phyloP scores from a whole-genome alignment of 2,797 vertebrate species.

The Hippopotamyrus pictus region DNA sequence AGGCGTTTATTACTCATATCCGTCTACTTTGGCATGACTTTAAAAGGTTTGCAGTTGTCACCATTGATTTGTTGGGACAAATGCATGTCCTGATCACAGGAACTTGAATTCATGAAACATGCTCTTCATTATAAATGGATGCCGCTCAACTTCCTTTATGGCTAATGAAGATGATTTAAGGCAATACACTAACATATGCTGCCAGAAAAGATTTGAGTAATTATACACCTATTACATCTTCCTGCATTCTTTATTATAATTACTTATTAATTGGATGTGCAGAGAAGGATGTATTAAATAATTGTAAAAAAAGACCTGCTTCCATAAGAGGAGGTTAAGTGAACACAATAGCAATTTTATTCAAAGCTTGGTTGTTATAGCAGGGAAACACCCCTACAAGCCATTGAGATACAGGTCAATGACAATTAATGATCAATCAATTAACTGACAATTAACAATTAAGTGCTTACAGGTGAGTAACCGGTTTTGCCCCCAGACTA shows the following conservation, averaged over 20 bases:
- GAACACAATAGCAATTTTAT: background rate
- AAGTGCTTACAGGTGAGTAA: background rate
- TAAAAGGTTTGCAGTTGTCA: background rate
- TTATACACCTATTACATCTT: background rate
- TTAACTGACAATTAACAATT: background rate
- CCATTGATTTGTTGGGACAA: background rate
- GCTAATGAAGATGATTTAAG: background rate
- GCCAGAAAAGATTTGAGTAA: background rate
- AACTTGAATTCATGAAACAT: background rate
- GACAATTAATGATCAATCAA: background rate
- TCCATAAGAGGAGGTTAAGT: background rate
- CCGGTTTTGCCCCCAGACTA: background rate
- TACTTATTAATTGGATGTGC: background rate
- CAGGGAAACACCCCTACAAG: background rate
- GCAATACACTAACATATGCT: background rate
- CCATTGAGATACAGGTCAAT: background rate
- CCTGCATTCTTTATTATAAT: background rate
- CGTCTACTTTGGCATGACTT: background rate
- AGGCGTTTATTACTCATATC: background rate
- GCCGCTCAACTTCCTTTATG: background rate
- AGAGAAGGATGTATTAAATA: background rate
- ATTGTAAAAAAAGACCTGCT: background rate
- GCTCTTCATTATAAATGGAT: background rate
- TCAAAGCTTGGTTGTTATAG: background rate
- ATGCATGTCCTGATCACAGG: background rate